A percentile compares a stretch with the other conserved stretches of the same genome.
Evolutionary conservation across 1,140 invertebrate genomes (phyloP).

Genomic region (Phenacoccus solenopsis): DNA sequence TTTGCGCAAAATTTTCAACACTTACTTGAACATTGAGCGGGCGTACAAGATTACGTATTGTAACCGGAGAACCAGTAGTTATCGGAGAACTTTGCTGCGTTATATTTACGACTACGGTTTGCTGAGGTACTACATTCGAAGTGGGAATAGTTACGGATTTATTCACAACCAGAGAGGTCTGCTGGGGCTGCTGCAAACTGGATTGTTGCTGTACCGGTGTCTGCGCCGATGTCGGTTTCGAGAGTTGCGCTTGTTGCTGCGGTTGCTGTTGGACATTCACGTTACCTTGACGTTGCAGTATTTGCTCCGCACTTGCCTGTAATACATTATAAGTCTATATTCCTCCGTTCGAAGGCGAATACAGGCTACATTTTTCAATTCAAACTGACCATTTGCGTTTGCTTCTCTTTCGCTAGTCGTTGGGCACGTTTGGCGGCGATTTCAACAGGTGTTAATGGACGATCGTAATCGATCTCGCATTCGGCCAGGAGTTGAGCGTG

Average conservation of each 20-base stretch:
- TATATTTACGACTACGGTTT: slow-evolving; percentile 27
- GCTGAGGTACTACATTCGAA: slow-evolving; percentile 31
- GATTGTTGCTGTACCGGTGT: neutral
- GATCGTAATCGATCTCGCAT: slow-evolving; percentile 72
- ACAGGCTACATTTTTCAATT: slow-evolving; percentile 19
- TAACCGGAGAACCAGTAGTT: neutral
- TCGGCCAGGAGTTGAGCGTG: slow-evolving; percentile 70
- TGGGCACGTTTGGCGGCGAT: slow-evolving; percentile 74
- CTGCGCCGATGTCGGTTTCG: neutral
- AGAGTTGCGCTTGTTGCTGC: slow-evolving; percentile 25
- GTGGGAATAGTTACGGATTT: slow-evolving; percentile 29
- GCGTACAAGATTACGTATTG: neutral
- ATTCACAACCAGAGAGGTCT: slow-evolving; percentile 28
- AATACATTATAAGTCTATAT: neutral
- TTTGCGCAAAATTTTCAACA: neutral
- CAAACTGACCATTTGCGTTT: slow-evolving; percentile 31
- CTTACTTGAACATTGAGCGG: neutral
- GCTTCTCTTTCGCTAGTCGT: slow-evolving; percentile 66
- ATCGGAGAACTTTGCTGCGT: slow-evolving; percentile 20
- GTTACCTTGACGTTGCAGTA: slow-evolving; percentile 18
- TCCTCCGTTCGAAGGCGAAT: neutral
- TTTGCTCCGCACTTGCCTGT: slow-evolving; percentile 25
- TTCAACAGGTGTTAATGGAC: slow-evolving; percentile 65
- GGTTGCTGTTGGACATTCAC: slow-evolving; percentile 16
- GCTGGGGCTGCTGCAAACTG: slow-evolving; percentile 29